Conservation (phyloP, 2,797 vertebrate genomes). For the Hydrocynus forskahlii region DNA sequence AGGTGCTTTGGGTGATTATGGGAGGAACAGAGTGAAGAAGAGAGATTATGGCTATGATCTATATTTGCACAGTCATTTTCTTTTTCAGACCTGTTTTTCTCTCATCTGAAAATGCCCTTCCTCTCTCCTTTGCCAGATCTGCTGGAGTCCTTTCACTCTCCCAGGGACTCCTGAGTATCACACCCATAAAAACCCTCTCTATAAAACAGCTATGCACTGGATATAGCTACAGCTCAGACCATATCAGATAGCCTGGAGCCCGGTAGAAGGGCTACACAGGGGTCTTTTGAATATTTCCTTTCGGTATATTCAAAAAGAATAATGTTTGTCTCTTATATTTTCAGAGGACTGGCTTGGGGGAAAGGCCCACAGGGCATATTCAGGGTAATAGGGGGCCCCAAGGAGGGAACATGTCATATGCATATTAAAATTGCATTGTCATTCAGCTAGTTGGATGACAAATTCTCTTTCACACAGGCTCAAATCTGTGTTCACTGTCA, state of each 20-base stretch:
- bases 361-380: too few species aligned
- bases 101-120: conserved; percentile 7
- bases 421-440: too few species aligned
- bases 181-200: conserved; percentile 15
- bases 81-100: neutral
- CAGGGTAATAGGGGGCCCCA: too few species aligned
- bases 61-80: conserved; percentile 2
- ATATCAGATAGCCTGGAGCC: neutral
- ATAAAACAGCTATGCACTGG: neutral
- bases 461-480: too few species aligned
- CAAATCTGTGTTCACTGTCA: too few species aligned
- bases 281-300: neutral
- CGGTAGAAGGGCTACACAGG: neutral
- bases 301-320: too few species aligned
- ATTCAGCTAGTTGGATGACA: too few species aligned
- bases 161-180: neutral
- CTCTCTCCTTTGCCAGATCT: neutral
- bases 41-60: neutral
- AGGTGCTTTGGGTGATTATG: neutral
- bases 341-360: too few species aligned
- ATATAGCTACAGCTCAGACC: conserved; percentile 7
- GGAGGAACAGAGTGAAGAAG: too few species aligned
- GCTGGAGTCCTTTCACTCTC: neutral
- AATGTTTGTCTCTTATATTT: too few species aligned
- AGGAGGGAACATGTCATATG: too few species aligned